Percentiles rank a stretch among this genome's conserved stretches.
Evolutionary conservation across 2,113 vertebrate species (phyloP).

Genomic region (Caranx ignobilis): DNA sequence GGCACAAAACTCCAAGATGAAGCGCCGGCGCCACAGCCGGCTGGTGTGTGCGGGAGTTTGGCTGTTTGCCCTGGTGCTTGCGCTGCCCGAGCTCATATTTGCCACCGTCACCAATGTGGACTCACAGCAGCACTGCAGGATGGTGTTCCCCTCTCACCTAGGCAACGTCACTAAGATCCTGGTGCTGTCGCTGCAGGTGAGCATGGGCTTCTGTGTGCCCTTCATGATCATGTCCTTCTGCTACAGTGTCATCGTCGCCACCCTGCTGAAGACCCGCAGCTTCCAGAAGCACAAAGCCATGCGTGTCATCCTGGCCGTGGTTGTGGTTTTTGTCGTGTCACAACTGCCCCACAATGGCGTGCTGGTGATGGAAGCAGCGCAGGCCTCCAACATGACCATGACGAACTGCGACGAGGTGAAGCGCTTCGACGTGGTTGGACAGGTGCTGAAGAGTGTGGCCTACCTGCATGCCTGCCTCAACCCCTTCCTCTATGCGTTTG

Average conservation of each 20-base stretch:
- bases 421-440: conserved; percentile 76
- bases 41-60: conserved; percentile 84
- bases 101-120: conserved; percentile 52
- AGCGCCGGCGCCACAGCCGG: conserved; percentile 82
- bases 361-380: conserved; percentile 82
- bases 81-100: conserved; percentile 88
- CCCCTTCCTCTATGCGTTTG: conserved; percentile 90
- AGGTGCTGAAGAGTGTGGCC: conserved; percentile 88
- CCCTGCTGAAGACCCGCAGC: conserved; percentile 85
- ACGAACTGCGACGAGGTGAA: conserved; percentile 74
- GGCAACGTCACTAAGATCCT: conserved; percentile 77
- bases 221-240: conserved; percentile 89
- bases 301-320: conserved; percentile 86
- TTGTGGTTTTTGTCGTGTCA: conserved; percentile 86
- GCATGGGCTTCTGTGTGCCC: conserved; percentile 89
- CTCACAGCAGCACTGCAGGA: conserved; percentile 72
- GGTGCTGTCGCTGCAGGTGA: conserved; percentile 84
- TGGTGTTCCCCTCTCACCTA: conserved; percentile 70
- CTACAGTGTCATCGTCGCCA: conserved; percentile 87
- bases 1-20: conserved; percentile 79
- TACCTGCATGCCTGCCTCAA: conserved; percentile 92
- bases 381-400: conserved; percentile 65
- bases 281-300: conserved; percentile 91
- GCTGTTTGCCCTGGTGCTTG: conserved; percentile 80
- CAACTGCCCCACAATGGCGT: conserved; percentile 90